Conservation (phyloP, 2,888 invertebrate genomes). For the Drosophila atripex region DNA sequence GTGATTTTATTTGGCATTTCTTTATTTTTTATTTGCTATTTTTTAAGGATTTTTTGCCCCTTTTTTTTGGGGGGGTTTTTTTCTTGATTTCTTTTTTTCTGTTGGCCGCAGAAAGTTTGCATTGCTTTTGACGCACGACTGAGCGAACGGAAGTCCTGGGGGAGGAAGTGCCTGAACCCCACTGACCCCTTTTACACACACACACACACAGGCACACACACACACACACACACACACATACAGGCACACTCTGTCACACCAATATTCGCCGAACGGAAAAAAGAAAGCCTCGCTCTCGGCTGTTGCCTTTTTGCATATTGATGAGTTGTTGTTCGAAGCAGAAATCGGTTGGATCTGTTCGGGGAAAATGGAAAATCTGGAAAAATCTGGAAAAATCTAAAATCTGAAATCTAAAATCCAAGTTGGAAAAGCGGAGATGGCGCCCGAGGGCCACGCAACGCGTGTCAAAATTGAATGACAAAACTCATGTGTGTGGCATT, state of each 20-base stretch:
- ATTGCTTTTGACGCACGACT: conserved; percentile 76
- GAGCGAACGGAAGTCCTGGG: conserved; percentile 54
- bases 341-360: conserved; percentile 24
- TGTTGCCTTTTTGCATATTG: conserved; percentile 67
- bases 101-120: conserved; percentile 57
- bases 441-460: conserved; percentile 28
- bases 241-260: no score
- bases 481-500: conserved; percentile 66
- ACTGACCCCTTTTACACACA: conserved; percentile 29
- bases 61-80: not conserved
- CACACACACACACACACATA: no score
- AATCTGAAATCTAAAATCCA: conserved; percentile 41
- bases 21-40: conserved; percentile 42
- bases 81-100: not conserved
- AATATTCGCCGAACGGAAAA: not conserved
- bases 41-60: not conserved
- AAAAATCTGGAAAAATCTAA: conserved; percentile 40
- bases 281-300: conserved; percentile 20
- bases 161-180: conserved; percentile 1
- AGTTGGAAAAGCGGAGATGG: conserved; percentile 5
- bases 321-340: conserved; percentile 57
- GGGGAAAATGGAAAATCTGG: conserved; percentile 31
- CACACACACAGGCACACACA: conserved; percentile 1
- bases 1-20: conserved; percentile 41
- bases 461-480: conserved; percentile 72